A percentile compares a stretch with the other conserved stretches of the same genome.
These are phyloP conservation scores for Ptilonorhynchus violaceus DNA, from an alignment of 2,113 vertebrate species.

Conservation along the genomic window DNA sequence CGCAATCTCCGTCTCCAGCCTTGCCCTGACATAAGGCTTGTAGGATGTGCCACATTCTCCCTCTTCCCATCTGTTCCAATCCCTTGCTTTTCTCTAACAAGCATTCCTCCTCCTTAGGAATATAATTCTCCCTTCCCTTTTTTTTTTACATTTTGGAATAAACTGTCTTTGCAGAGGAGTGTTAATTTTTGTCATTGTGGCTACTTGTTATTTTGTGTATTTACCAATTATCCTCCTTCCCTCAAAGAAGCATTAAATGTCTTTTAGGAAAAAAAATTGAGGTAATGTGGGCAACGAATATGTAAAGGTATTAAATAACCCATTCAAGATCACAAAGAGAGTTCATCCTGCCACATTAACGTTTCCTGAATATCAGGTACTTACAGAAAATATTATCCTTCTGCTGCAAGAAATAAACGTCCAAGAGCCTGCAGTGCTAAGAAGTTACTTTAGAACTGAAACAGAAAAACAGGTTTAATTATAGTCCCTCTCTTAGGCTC, in stretches of 20 bases:
- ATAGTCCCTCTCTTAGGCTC: not conserved
- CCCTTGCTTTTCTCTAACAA: not conserved
- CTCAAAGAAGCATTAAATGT: not conserved
- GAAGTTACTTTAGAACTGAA: not conserved
- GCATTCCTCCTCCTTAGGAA: not conserved
- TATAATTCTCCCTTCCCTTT: not conserved
- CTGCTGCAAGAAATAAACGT: not conserved
- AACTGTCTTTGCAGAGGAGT: not conserved
- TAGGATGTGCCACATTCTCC: slow-evolving; percentile 22
- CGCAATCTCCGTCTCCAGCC: not conserved
- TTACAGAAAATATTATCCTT: not conserved
- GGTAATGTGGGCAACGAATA: not conserved
- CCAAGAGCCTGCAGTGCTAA: not conserved
- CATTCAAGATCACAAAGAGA: not conserved
- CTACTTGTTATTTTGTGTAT: not conserved
- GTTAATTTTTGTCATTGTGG: not conserved
- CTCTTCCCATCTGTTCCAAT: slow-evolving; percentile 13
- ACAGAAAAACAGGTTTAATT: not conserved
- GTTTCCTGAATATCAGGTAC: not conserved
- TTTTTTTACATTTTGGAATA: not conserved
- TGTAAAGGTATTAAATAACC: not conserved
- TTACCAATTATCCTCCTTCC: not conserved
- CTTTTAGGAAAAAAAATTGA: not conserved
- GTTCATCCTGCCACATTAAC: not conserved
- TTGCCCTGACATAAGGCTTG: not conserved